Conservation (phyloP, 2,113 vertebrate species). For the Hoplias malabaricus region DNA sequence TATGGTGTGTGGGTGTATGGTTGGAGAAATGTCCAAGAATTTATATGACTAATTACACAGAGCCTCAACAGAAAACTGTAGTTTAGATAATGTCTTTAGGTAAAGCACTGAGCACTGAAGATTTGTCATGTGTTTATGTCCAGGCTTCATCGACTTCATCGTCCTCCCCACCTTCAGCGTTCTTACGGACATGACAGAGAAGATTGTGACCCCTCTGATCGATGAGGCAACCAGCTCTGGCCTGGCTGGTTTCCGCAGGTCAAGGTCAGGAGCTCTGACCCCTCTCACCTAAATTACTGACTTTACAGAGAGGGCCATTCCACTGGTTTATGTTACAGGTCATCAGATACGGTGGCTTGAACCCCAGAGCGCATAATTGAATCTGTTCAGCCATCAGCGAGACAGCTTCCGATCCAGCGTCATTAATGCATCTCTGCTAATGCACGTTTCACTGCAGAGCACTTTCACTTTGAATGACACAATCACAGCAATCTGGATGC, state of each 20-base stretch:
- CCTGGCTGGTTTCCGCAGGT: constrained; percentile 81
- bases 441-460: neutral
- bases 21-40: neutral
- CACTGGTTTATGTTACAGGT: neutral
- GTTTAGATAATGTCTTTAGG: neutral
- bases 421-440: neutral
- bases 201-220: constrained; percentile 89
- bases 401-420: neutral
- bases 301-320: neutral
- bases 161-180: constrained; percentile 98
- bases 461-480: neutral
- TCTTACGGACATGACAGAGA: constrained; percentile 94
- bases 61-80: too few relatives aligned
- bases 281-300: neutral
- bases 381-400: neutral
- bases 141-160: constrained; percentile 98
- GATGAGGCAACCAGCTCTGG: constrained; percentile 85
- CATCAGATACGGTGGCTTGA: neutral
- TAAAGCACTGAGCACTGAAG: neutral
- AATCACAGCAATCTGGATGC: neutral
- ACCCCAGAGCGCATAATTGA: neutral
- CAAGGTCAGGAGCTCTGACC: constrained; percentile 75
- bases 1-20: too few relatives aligned
- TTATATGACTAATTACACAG: too few relatives aligned
- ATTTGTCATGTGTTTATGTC: constrained; percentile 14